A percentile compares a stretch with the other conserved stretches of the same genome.
Conservation (phyloP, 2,797 vertebrate species). For the Siniperca scherzeri region DNA sequence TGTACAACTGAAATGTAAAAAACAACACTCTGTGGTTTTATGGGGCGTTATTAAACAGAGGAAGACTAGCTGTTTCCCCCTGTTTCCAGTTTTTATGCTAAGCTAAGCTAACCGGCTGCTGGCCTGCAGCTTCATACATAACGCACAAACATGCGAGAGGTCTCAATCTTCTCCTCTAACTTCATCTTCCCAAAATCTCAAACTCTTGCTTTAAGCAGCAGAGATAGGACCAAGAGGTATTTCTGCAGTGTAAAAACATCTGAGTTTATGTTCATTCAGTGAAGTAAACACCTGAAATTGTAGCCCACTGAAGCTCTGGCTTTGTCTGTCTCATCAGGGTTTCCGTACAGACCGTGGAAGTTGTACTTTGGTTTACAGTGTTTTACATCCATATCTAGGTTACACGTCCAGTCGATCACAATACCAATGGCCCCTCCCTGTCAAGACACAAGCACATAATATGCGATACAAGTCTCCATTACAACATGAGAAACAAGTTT, state of each 20-base stretch:
- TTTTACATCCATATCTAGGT: slow-evolving; percentile 88
- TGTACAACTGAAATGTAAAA: neutral
- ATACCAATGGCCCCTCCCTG: slow-evolving; percentile 95
- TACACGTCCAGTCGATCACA: slow-evolving; percentile 94
- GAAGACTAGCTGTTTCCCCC: neutral
- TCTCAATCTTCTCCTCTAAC: neutral
- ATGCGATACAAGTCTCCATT: neutral
- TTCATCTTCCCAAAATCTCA: neutral
- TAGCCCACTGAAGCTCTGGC: slow-evolving; percentile 89
- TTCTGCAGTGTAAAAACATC: neutral
- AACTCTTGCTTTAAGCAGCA: neutral
- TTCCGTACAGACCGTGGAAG: slow-evolving; percentile 93
- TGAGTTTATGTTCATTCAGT: neutral
- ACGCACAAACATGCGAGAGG: neutral
- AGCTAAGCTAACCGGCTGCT: neutral
- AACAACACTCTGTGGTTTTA: neutral
- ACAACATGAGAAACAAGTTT: neutral
- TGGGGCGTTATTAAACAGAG: neutral
- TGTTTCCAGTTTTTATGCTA: too few relatives aligned
- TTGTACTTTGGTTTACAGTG: slow-evolving; percentile 91
- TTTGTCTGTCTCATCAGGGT: slow-evolving; percentile 75
- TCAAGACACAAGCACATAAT: slow-evolving; percentile 26
- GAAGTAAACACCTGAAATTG: slow-evolving; percentile 92
- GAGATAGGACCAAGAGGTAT: neutral
- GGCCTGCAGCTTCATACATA: too few relatives aligned